Base-by-base conservation (phyloP, 2,888 invertebrate species). In the Pterostichus niger region DNA sequence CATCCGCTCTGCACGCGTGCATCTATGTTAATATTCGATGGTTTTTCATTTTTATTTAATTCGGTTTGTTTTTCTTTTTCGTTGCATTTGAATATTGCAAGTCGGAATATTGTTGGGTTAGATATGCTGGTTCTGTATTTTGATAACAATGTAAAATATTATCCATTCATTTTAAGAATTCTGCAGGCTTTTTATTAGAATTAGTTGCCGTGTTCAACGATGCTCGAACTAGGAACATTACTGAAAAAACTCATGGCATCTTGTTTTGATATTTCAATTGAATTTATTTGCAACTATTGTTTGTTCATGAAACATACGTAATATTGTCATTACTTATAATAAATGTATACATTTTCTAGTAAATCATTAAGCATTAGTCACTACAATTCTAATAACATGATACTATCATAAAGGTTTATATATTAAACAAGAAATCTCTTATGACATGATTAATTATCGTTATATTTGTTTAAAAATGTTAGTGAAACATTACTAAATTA, bases 1-100 rank as follows among this genome's bases (percentile, higher is more conserved):
- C 75, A 75, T 52, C 75, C 75, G 75, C 75, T 49, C 35, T 52
- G 9, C 75, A 52, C 33, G 75, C 52, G 49, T 75, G 75, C 40
- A 52, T 75, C 77, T 82, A 82, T 82, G 82, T 82, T 82, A 82
- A 82, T 82, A 61, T 82, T 82, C 82, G 75, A 82, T 59, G 33
- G 13, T 73, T 81, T 73, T 54, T 80, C 80, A 64, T 64, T 81
- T 81, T 71, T 81, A 68, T 81, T 81, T 81, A 73, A 81, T 81
- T 81, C 81, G 35, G 46, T 35, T 61, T 80, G 64, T 68, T 79
- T 79, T 80, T 81, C 54, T 59, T 56, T 81, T 73, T 71, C 56
- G 15, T 61, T 68, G 71, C 49, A 73, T 81, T 71, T 73, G 71
- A 81, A 81, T 81, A 68, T 52, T 81, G 81, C 81, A 81, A 81